Conservation (phyloP, 1,140 invertebrate genomes). For the Trichonephila inaurata region DNA sequence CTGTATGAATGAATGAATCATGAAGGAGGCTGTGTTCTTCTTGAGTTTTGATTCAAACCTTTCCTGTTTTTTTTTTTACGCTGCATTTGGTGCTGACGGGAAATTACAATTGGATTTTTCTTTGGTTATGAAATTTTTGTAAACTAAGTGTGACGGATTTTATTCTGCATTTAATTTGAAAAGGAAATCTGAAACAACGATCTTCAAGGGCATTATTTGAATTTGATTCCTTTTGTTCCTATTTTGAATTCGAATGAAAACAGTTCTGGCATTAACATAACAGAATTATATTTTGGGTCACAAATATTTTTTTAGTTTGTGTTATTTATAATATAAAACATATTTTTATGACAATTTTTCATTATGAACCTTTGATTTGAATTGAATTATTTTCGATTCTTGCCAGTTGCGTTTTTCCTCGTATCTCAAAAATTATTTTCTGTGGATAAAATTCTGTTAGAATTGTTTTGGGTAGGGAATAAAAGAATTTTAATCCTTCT, state of each 20-base stretch:
- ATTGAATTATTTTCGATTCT: no score
- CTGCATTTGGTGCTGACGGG: conserved; percentile 25
- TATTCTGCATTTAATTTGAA: not conserved
- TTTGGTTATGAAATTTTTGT: not conserved
- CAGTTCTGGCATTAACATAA: no score
- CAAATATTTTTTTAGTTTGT: no score
- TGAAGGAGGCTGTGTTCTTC: conserved; percentile 35
- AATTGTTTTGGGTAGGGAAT: no score
- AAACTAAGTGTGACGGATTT: conserved; percentile 26
- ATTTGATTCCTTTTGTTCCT: no score
- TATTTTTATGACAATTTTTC: not conserved
- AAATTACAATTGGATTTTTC: conserved; percentile 32
- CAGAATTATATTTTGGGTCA: no score
- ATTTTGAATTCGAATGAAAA: no score
- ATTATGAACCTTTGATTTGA: not conserved
- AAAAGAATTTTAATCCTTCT: no score
- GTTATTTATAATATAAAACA: no score
- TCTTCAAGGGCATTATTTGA: conserved; percentile 9
- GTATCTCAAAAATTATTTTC: no score
- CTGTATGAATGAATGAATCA: conserved; percentile 49
- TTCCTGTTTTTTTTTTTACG: not conserved
- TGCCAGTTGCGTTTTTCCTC: no score
- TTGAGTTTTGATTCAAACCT: not conserved
- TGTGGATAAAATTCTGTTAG: no score
- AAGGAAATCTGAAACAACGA: not conserved